Conservation (phyloP, 2,888 invertebrate genomes). For the Antheraea assamensis region DNA sequence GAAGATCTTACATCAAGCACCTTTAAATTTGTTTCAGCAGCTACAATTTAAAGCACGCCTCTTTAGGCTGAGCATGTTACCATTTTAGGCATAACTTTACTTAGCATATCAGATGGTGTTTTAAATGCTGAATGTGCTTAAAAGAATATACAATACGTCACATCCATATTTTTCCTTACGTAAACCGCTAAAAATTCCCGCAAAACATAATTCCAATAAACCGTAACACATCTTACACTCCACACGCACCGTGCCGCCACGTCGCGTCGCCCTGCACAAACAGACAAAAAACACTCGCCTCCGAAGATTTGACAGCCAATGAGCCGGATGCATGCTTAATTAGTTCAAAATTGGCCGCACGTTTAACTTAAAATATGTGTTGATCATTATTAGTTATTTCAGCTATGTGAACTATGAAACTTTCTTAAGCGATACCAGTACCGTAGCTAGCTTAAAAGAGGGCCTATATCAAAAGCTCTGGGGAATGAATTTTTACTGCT, state of each 20-base stretch:
- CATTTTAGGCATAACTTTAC: too few relatives aligned
- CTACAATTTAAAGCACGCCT: too few relatives aligned
- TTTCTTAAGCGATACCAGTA: background rate
- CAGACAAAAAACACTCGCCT: constrained; percentile 44
- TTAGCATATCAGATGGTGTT: too few relatives aligned
- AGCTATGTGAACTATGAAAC: background rate
- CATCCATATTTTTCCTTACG: constrained; percentile 38
- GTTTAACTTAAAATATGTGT: constrained; percentile 39
- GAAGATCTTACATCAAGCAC: too few relatives aligned
- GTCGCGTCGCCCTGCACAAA: background rate
- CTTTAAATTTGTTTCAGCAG: too few relatives aligned
- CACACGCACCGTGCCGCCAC: background rate
- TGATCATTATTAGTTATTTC: constrained; percentile 3
- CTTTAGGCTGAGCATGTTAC: too few relatives aligned
- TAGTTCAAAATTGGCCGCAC: constrained; percentile 71
- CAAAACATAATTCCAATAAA: constrained; percentile 54
- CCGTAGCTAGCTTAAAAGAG: too few relatives aligned
- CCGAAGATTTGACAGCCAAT: constrained; percentile 71
- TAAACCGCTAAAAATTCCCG: constrained; percentile 38
- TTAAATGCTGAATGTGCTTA: background rate
- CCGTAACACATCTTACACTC: constrained; percentile 64
- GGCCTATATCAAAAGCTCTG: too few relatives aligned
- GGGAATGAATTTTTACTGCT: too few relatives aligned
- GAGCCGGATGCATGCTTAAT: constrained; percentile 77
- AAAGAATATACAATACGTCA: constrained; percentile 5